Evolutionary conservation across 2,888 invertebrate species (phyloP).

Genomic region (Leptothorax acervorum): DNA sequence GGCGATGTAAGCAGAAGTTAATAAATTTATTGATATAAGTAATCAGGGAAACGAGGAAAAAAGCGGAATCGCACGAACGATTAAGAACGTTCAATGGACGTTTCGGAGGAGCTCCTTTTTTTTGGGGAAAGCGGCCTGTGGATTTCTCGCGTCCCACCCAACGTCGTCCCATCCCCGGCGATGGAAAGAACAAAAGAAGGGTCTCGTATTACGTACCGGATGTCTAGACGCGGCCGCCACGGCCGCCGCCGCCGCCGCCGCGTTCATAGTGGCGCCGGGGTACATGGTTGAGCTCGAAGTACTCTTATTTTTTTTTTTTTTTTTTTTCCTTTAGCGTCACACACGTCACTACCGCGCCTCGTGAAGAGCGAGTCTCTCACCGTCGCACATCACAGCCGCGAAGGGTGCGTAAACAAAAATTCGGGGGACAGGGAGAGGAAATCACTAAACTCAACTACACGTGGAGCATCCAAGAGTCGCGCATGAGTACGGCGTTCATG

Average conservation of each 20-base stretch:
- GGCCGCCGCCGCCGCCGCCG: constrained; percentile 80
- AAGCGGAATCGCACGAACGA: no score
- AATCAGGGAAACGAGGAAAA: no score
- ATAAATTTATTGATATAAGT: no score
- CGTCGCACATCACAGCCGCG: constrained; percentile 19
- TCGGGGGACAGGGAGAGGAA: neutral
- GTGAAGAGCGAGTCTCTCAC: neutral
- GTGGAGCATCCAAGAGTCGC: neutral
- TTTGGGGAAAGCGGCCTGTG: no score
- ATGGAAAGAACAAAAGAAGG: neutral
- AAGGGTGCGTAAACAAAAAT: neutral
- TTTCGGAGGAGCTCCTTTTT: no score
- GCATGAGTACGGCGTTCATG: neutral
- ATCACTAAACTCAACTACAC: neutral
- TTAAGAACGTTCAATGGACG: no score
- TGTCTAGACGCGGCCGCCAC: constrained; percentile 85
- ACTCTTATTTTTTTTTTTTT: neutral
- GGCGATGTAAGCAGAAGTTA: no score
- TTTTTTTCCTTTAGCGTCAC: neutral
- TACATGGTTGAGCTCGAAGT: neutral
- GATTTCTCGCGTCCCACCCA: no score
- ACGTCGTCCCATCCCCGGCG: neutral
- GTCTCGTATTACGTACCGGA: constrained; percentile 78
- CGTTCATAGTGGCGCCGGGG: constrained; percentile 80
- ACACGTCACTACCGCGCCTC: constrained; percentile 40